Conservation (phyloP, 2,797 vertebrate species). For the Otus scops region DNA sequence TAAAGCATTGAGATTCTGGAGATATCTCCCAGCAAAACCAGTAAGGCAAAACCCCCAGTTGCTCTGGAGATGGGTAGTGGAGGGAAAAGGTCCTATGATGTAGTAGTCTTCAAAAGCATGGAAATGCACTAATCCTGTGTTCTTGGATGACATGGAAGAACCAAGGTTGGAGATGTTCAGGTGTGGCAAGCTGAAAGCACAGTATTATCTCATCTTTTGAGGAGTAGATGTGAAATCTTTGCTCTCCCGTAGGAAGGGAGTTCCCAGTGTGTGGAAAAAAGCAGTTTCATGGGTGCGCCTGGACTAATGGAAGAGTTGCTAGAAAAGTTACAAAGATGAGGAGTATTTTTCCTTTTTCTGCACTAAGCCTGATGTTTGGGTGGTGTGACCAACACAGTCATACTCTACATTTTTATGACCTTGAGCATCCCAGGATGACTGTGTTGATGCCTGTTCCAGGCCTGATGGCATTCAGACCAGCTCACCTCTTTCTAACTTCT, state of each 20-base stretch:
- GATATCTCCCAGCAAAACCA: not conserved
- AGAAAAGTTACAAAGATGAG: not conserved
- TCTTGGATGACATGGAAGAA: not conserved
- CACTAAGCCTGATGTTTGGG: not conserved
- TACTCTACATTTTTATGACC: not conserved
- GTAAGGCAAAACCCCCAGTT: not conserved
- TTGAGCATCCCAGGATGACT: not conserved
- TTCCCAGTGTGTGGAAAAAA: not conserved
- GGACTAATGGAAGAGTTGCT: not conserved
- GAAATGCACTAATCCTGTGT: not conserved
- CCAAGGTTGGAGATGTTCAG: not conserved
- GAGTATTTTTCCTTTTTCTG: not conserved
- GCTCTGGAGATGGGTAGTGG: not conserved
- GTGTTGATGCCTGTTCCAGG: not conserved
- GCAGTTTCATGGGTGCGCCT: not conserved
- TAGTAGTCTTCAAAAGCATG: not conserved
- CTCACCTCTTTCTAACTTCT: not conserved
- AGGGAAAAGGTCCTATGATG: not conserved
- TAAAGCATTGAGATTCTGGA: not conserved
- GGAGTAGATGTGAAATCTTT: not conserved
- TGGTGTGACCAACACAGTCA: too few species aligned
- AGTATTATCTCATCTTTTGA: not conserved
- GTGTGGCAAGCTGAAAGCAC: not conserved
- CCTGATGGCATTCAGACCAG: not conserved
- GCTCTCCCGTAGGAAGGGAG: not conserved